Conservation (phyloP, 2,113 vertebrate species). For the Pachyramphus minor region DNA sequence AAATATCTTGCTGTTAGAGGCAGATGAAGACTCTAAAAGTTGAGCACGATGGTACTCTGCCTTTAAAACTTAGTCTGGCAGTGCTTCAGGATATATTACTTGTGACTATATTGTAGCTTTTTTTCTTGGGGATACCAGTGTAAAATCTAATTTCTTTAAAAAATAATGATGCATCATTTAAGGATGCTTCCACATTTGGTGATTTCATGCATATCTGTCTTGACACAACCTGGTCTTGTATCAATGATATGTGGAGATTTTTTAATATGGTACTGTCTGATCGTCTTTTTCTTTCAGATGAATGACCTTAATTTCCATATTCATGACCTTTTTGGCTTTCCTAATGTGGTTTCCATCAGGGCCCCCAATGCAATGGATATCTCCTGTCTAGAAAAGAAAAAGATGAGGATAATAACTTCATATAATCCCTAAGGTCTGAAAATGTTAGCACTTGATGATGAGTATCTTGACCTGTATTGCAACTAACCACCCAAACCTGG, state of each 20-base stretch:
- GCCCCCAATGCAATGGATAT: not conserved
- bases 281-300: not conserved
- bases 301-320: not conserved
- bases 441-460: not conserved
- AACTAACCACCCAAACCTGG: not conserved
- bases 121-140: accelerated
- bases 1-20: not conserved
- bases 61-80: not conserved
- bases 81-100: not conserved
- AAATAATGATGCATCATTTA: not conserved
- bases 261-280: not conserved
- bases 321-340: not conserved
- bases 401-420: not conserved
- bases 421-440: not conserved
- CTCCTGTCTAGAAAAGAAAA: not conserved
- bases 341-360: not conserved
- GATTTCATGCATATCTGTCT: not conserved
- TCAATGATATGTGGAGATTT: not conserved
- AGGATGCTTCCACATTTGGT: not conserved
- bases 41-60: accelerated
- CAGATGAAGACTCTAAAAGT: not conserved
- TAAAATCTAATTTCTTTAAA: not conserved
- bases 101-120: not conserved
- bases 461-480: not conserved
- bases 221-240: not conserved